Percentiles rank a stretch among this genome's conserved stretches.
phyloP scores from a whole-genome alignment of 1,140 invertebrate genomes.

The Globodera rostochiensis region DNA sequence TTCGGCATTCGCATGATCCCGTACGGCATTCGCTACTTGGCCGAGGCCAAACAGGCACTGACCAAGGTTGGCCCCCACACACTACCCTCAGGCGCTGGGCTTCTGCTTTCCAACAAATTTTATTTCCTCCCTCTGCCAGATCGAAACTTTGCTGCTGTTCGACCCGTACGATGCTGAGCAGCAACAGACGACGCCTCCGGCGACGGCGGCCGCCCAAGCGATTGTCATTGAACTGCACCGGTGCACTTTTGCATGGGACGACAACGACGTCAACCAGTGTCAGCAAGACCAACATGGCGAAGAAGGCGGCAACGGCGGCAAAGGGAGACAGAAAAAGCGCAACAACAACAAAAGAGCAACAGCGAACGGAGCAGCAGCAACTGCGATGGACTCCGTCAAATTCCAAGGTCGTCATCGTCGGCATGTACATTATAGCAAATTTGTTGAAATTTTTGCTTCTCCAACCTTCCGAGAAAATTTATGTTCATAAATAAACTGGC shows the following conservation, averaged over 20 bases:
- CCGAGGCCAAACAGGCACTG: slow-evolving; percentile 66
- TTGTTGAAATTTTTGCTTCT: no score
- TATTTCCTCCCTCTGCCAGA: background rate
- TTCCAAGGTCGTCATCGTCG: background rate
- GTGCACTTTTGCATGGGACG: slow-evolving; percentile 66
- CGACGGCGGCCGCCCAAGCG: slow-evolving; percentile 57
- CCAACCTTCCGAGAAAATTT: no score
- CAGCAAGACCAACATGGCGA: slow-evolving; percentile 2
- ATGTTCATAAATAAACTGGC: no score
- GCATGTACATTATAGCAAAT: no score
- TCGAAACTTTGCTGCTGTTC: background rate
- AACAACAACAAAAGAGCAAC: background rate
- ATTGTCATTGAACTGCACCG: slow-evolving; percentile 70
- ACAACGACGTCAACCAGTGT: slow-evolving; percentile 42
- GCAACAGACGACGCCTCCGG: background rate
- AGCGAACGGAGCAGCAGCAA: background rate
- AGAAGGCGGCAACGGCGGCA: slow-evolving; percentile 10
- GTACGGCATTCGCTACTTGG: slow-evolving; percentile 64
- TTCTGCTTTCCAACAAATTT: background rate
- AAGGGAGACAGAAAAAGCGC: background rate
- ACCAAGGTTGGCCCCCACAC: slow-evolving; percentile 48
- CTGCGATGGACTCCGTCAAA: background rate
- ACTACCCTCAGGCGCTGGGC: background rate
- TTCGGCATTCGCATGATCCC: slow-evolving; percentile 67
- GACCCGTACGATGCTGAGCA: background rate